These are phyloP conservation scores for Apoderus coryli DNA, from an alignment of 2,888 invertebrate species.

Conservation along the genomic window DNA sequence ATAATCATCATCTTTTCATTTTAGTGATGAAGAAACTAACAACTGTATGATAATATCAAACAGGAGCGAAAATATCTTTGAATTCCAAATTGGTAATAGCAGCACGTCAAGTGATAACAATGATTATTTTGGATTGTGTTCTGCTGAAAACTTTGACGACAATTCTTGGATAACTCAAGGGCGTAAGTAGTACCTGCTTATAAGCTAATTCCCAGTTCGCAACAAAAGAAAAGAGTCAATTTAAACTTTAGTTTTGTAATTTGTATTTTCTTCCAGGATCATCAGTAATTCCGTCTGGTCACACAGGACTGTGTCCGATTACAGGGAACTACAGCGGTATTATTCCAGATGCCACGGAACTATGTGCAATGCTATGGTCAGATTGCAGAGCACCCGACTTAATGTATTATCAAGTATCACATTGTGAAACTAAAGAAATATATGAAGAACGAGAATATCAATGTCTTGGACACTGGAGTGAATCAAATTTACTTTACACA, in stretches of 20 bases:
- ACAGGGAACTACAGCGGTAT: slow-evolving; percentile 49
- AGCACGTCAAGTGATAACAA: slow-evolving; percentile 24
- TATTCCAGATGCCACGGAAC: slow-evolving; percentile 41
- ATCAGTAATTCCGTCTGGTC: slow-evolving; percentile 17
- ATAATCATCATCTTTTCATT: slow-evolving; percentile 22
- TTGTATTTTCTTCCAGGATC: slow-evolving; percentile 15
- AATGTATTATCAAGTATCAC: slow-evolving; percentile 51
- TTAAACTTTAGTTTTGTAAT: neutral
- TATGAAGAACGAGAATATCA: slow-evolving; percentile 51
- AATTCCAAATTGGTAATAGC: slow-evolving; percentile 39
- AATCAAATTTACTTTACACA: slow-evolving; percentile 44
- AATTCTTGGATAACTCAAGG: slow-evolving; percentile 48
- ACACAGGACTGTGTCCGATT: slow-evolving; percentile 40
- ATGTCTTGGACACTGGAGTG: slow-evolving; percentile 52
- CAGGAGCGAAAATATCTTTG: slow-evolving; percentile 43
- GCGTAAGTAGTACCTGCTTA: slow-evolving; percentile 32
- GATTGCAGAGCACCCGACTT: slow-evolving; percentile 48
- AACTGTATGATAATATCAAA: slow-evolving; percentile 44
- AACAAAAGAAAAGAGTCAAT: slow-evolving; percentile 3
- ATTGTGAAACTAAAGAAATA: slow-evolving; percentile 42
- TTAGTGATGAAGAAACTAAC: slow-evolving; percentile 42
- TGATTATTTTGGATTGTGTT: slow-evolving; percentile 25
- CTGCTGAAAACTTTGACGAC: slow-evolving; percentile 34
- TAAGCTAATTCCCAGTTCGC: slow-evolving; percentile 2
- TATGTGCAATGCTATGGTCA: slow-evolving; percentile 50